These are phyloP conservation scores for Setophaga petechia DNA, from an alignment of 2,113 vertebrate species.

Conservation along the genomic window DNA sequence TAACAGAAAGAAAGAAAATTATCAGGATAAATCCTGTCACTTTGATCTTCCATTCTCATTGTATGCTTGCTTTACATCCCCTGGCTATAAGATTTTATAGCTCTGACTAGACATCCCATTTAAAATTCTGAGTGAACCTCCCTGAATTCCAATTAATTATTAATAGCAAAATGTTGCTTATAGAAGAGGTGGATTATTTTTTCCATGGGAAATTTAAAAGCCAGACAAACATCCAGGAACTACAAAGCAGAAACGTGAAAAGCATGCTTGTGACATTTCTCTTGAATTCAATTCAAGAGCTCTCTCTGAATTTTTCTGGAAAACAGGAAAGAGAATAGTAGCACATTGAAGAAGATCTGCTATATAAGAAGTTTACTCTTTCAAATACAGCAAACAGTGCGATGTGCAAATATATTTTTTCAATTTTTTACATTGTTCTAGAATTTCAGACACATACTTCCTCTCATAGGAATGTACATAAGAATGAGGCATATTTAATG, in stretches of 20 bases:
- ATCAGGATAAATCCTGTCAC: neutral
- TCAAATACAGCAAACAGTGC: neutral
- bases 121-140: conserved; percentile 6
- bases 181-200: neutral
- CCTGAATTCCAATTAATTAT: neutral
- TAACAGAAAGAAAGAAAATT: neutral
- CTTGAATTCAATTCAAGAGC: neutral
- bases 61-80: neutral
- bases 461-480: neutral
- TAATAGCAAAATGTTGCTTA: neutral
- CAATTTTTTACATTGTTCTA: neutral
- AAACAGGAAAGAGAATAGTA: neutral
- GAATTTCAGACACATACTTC: neutral
- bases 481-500: neutral
- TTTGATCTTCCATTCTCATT: neutral
- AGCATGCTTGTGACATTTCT: neutral
- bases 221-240: neutral
- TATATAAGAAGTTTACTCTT: neutral
- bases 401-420: neutral
- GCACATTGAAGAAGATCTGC: neutral
- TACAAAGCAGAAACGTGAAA: neutral
- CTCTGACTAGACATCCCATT: neutral
- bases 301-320: neutral
- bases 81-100: neutral
- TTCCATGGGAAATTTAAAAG: neutral